Evolutionary conservation across 2,888 invertebrate species (phyloP).

Genomic region (Caenorhabditis wallacei): DNA sequence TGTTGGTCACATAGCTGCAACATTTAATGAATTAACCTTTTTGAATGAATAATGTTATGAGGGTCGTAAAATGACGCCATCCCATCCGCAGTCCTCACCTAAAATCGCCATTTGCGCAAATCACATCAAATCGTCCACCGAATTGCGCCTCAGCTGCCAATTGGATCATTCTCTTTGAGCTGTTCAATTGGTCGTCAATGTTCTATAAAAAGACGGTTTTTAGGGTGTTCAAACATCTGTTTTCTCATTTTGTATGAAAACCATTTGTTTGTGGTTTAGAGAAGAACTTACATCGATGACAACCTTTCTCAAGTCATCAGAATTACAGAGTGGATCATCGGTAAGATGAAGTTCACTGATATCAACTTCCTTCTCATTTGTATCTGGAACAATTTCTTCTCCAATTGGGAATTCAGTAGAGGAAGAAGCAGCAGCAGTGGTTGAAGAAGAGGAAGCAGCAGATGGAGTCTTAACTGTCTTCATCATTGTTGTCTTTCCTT

Average conservation of each 20-base stretch:
- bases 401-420: constrained; percentile 61
- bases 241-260: neutral
- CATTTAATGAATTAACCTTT: constrained; percentile 7
- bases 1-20: constrained; percentile 81
- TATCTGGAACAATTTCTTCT: constrained; percentile 67
- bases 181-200: constrained; percentile 81
- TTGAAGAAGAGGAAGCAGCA: constrained; percentile 23
- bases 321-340: constrained; percentile 82
- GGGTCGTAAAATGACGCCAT: constrained; percentile 44
- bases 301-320: constrained; percentile 79
- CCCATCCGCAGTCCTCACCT: constrained; percentile 43
- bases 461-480: constrained; percentile 42
- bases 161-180: constrained; percentile 81
- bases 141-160: constrained; percentile 82
- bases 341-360: constrained; percentile 77
- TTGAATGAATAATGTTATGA: constrained; percentile 30
- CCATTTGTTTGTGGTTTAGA: neutral
- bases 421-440: constrained; percentile 21
- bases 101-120: constrained; percentile 81
- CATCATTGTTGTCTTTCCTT: constrained; percentile 49
- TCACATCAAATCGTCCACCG: constrained; percentile 80
- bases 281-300: constrained; percentile 74
- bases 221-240: constrained; percentile 13
- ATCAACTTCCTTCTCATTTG: constrained; percentile 71
- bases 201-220: constrained; percentile 68